Base-by-base conservation (phyloP, 2,797 vertebrate species). In the Pangasius krempfi region DNA sequence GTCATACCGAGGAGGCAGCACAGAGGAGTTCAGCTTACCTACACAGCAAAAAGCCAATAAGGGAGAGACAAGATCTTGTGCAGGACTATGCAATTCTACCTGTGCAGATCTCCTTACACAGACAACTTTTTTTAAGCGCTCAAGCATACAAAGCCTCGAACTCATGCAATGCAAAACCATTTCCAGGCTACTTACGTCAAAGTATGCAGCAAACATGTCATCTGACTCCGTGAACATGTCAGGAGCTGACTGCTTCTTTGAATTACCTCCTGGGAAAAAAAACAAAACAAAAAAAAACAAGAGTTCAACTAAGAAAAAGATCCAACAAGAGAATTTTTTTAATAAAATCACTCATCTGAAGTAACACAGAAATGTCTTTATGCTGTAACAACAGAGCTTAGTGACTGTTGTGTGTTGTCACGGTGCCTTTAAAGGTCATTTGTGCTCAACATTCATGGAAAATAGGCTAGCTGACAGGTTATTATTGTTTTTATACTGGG, bases 171-270 rank as follows among this genome's bases (percentile, higher is more conserved):
- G 88, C 87, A 88, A 89, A 89, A 86, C 88, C 85, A 44, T 37
- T 78, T 86, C 79, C 52, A 84, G 92, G 91, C 91, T 93, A 97
- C 98, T 95, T 95, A 99, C 99, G 91, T 99, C 99, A 96, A 99
- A 99, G 95, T 99, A 98, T 0, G 98, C 98, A 86, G 98, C 97
- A 83, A 99, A 99, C 98, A 99, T 99, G 92, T 99, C 98, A 92
- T 99, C 99, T 13, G 99, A 99, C 95, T 99, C 99, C 47, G 97
- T 99, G 94, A 99, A 99, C 99, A 99, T 99, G 92, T 99, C 98
- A 0, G 99, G 98, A 90, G 98, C 99, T 40, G 97, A 96, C 13
- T 98, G 95, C 94, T 99, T 99, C 95, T 99, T 99, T 90, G 97
- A 96, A 94, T 97, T 96, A 90, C 97, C 96, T 94, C 98, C 99